Evolutionary conservation across 2,797 vertebrate species (phyloP), one percentile per base, ranked within the genome.

Genomic region (Trachurus trachurus): DNA sequence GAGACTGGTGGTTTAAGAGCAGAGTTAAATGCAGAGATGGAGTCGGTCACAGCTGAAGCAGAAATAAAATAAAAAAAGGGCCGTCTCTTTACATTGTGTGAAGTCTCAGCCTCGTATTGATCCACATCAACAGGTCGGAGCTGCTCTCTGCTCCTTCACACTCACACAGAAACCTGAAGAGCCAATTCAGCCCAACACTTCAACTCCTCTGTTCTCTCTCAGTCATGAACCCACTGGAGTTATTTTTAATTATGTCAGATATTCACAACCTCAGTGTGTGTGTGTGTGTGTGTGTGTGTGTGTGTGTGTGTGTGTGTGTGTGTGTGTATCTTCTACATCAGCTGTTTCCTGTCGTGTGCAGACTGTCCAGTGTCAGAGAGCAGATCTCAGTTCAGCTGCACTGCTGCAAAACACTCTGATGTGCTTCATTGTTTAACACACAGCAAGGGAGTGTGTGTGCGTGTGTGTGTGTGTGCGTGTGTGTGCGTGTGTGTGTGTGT

Each of bases 401-500:
- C 7, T 71, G 66, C 64, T 74, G 59, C 19, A 74, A 22, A 42
- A 26, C 10, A 10, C 22, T 76, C 26, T 66, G 40, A 79, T 71
- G 66, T 62, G n/a, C 58, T 37, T 76, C 47, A 22, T 49, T 57
- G 66, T 34, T 42, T 78, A 62, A 62, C 2, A 11, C 11, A 1
- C 2, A 45, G 44, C 5, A 5, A 16, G 44, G 15, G 44, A 19
- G 16, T 21, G 40, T 21, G 31, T 57, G 45, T 61, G 54, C 52
- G 60, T 63, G 58, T 57, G 56, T 34, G 56, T 68, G 58, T 50
- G 76, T 62, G 53, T 45, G 29, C 70, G 66, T 63, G 16, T 60
- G 42, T 60, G 54, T 61, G 74, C 71, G 42, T 75, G 77, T 64
- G 68, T 67, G 75, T 47, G 26, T 53, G 61, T 50, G 54, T 59